phyloP scores from a whole-genome alignment of 2,113 vertebrate genomes.

The Prinia subflava region DNA sequence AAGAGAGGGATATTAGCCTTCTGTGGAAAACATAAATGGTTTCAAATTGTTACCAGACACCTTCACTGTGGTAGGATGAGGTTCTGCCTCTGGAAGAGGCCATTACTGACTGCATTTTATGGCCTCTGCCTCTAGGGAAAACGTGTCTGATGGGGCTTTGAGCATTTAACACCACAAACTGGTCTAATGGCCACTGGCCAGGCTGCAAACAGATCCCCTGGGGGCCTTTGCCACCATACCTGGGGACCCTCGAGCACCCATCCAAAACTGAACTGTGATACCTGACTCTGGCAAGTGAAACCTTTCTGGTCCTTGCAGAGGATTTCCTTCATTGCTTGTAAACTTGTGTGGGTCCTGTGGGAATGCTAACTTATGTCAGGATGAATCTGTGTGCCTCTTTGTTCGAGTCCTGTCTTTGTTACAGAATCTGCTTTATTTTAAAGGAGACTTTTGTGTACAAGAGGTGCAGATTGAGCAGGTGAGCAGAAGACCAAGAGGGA shows the following conservation, averaged over 20 bases:
- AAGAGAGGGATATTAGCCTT: background rate
- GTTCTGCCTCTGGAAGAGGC: background rate
- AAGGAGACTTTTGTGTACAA: background rate
- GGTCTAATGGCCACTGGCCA: background rate
- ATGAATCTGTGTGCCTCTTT: background rate
- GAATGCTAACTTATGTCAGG: background rate
- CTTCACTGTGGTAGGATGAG: accelerated
- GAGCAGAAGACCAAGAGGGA: background rate
- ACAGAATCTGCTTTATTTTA: background rate
- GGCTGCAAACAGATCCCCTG: background rate
- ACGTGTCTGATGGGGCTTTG: background rate
- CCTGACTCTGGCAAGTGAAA: background rate
- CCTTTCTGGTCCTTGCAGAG: background rate
- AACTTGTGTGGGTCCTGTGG: background rate
- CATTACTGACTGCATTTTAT: background rate
- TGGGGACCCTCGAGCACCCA: background rate
- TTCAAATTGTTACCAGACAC: background rate
- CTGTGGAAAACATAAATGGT: background rate
- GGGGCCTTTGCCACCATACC: background rate
- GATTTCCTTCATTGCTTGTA: background rate
- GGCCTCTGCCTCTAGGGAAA: background rate
- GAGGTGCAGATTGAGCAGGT: background rate
- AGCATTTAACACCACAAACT: background rate
- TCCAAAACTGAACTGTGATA: background rate
- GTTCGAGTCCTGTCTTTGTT: background rate